Evolutionary conservation across 2,797 vertebrate genomes (phyloP), one percentile per base, ranked within the genome.

Genomic region (Myioborus melanocephalus): DNA sequence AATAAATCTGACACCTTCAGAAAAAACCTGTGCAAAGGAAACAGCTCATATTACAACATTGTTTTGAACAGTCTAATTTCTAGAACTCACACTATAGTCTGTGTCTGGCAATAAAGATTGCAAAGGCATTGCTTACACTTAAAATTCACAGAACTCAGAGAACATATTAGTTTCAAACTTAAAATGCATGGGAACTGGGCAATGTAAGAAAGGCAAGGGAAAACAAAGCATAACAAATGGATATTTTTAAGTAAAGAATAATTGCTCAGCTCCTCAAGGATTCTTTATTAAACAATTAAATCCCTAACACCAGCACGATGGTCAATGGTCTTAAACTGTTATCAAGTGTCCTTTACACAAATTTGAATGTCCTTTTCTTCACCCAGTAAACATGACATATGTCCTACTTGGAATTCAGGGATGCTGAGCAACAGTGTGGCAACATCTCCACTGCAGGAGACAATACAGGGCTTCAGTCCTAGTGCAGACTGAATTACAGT

Each of bases 1-100:
- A 99, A 99, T 89, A 99, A 98, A 96, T 99, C 99, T 6, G 99
- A 99, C 90, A 99, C 99, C 97, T 99, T 99, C 94, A 99, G 97
- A 98, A 99, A 99, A 98, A 99, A 99, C 97, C 99, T 99, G 86
- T 26, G 69, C 91, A 97, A 93, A 91, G 60, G 65, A 96, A 97
- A 96, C 64, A 77, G 23, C 12, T 96, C 71, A 26, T 34, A 84
- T 95, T 87, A 94, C 64, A 90, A 94, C 18, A 49, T 63, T 43
- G 89, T 90, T 90, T 87, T 66, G 18, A 95, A 76, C 63, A 66
- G 41, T n/a, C 35, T 50, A 27, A 49, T 57, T 89, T 73, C 46
- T 75, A 64, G 44, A 90, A 70, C 14, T 89, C 68, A 70, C 52
- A 76, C 66, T 32, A 66, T 5, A 73, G 57, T 23, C 34, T 65